Conservation (phyloP, 2,113 vertebrate species). For the Elephas maximus region DNA sequence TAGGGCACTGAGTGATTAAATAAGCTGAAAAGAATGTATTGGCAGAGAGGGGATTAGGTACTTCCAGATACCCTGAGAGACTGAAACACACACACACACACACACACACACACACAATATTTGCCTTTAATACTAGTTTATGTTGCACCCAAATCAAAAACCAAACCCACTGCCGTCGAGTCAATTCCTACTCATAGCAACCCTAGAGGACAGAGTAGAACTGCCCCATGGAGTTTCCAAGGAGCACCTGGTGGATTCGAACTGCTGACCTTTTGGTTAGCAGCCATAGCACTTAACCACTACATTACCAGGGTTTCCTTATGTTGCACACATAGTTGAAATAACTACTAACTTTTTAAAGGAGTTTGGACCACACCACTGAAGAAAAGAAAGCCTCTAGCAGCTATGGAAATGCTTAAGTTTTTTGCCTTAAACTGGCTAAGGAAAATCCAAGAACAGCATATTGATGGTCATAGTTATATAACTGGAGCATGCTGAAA, state of each 20-base stretch:
- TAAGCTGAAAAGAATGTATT: background rate
- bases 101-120: background rate
- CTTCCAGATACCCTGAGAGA: background rate
- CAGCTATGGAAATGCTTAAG: background rate
- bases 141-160: no score
- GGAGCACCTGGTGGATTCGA: no score
- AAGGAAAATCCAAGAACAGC: constrained; percentile 6
- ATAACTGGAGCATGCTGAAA: background rate
- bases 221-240: no score
- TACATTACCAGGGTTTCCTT: background rate
- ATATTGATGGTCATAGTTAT: background rate
- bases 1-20: background rate
- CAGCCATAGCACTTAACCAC: no score
- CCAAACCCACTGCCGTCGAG: no score
- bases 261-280: no score
- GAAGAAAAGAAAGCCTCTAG: background rate
- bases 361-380: background rate
- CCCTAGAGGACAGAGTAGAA: no score
- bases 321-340: background rate
- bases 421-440: background rate
- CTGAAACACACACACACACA: background rate
- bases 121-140: constrained; percentile 9
- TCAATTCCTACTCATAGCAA: no score
- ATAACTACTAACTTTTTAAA: constrained; percentile 38
- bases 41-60: background rate